A percentile compares a stretch with the other conserved stretches of the same genome.
Conservation (phyloP, 2,113 vertebrate species). For the Sphaerodactylus townsendi region DNA sequence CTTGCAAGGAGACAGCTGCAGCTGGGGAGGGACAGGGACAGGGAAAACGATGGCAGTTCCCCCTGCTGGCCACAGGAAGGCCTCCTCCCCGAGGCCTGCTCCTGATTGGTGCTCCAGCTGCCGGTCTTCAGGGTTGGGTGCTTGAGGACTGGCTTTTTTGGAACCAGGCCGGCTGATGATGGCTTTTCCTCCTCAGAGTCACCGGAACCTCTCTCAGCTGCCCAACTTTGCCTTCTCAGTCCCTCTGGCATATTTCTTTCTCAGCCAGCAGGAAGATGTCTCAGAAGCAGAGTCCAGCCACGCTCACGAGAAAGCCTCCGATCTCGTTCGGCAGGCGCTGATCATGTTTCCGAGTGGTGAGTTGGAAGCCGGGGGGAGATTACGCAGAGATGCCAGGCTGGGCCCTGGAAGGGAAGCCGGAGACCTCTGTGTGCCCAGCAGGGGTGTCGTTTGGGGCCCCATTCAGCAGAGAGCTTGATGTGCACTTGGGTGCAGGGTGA, state of each 20-base stretch:
- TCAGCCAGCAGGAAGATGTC: constrained; percentile 89
- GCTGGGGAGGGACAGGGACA: no score
- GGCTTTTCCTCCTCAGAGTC: constrained; percentile 73
- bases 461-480: no score
- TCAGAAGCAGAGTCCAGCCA: constrained; percentile 74
- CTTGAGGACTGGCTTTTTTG: accelerated
- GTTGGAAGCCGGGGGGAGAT: constrained; percentile 4
- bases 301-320: constrained; percentile 73
- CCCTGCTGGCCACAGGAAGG: not conserved
- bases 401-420: not conserved
- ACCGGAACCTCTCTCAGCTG: constrained; percentile 94
- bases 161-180: constrained; percentile 12
- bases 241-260: constrained; percentile 86
- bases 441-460: no score
- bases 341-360: constrained; percentile 93
- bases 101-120: not conserved
- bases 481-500: no score
- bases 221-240: constrained; percentile 96
- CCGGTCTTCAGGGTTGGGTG: not conserved
- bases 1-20: no score
- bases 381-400: accelerated
- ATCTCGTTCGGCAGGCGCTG: constrained; percentile 83
- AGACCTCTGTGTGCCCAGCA: no score
- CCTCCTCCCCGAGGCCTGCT: not conserved
- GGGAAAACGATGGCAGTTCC: not conserved